phyloP scores from a whole-genome alignment of 2,113 vertebrate species.

The Egretta garzetta region DNA sequence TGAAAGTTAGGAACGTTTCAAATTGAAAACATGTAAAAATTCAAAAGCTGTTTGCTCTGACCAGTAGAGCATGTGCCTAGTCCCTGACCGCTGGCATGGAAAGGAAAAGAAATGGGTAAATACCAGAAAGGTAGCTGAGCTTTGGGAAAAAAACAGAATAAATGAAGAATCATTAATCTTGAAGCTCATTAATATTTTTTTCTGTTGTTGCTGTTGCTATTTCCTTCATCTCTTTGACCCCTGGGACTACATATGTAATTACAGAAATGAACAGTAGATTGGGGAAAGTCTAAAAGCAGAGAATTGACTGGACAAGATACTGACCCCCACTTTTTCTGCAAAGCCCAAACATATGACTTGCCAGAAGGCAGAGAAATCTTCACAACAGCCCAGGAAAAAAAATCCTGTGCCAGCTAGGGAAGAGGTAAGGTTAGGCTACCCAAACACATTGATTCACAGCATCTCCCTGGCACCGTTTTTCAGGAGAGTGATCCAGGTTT shows the following conservation, averaged over 20 bases:
- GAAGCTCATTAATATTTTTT: background rate
- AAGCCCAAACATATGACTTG: background rate
- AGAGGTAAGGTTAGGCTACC: background rate
- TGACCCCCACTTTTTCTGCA: background rate
- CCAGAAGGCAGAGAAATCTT: background rate
- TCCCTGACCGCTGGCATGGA: background rate
- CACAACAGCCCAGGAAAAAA: background rate
- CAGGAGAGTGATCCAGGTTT: background rate
- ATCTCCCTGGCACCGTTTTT: background rate
- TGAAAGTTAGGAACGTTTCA: conserved; percentile 21
- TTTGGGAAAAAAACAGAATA: background rate
- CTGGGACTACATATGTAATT: background rate
- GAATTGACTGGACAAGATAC: background rate
- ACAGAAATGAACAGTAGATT: background rate
- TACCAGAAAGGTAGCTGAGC: background rate
- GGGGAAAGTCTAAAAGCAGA: background rate
- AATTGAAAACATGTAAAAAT: conserved; percentile 10
- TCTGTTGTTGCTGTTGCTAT: background rate
- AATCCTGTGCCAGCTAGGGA: background rate
- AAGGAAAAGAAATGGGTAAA: background rate
- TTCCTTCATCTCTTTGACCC: background rate
- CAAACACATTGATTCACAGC: background rate
- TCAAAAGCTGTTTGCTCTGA: conserved; percentile 1
- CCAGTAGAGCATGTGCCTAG: background rate
- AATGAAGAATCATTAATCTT: background rate